Conservation (phyloP, 1,140 invertebrate species). For the Atopsyche davidsoni region DNA sequence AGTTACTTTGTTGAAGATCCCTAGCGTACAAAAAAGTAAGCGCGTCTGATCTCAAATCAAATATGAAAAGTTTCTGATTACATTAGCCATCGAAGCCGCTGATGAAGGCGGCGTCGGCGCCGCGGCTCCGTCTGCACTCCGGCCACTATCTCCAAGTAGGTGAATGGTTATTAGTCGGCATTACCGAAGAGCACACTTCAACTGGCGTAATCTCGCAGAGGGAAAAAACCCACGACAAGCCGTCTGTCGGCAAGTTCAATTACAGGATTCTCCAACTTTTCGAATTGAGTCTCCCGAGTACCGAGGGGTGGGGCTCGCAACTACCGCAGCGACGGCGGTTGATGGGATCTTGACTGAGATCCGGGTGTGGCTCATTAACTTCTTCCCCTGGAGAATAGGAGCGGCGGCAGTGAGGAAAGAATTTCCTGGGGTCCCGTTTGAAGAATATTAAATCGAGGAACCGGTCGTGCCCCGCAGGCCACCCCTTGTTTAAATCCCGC, state of each 20-base stretch:
- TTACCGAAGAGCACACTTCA: conserved; percentile 19
- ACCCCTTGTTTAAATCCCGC: too few species aligned
- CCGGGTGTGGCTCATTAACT: conserved; percentile 9
- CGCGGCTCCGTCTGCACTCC: conserved; percentile 1
- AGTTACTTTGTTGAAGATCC: too few species aligned
- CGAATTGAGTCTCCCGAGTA: conserved; percentile 21
- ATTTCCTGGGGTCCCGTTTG: conserved; percentile 3
- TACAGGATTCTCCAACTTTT: conserved; percentile 29
- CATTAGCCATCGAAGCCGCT: not conserved
- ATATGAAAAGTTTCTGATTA: not conserved
- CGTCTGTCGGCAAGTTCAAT: conserved; percentile 28
- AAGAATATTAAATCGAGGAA: conserved; percentile 7
- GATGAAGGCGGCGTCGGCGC: too few species aligned
- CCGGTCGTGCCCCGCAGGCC: too few species aligned
- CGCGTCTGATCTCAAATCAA: not conserved
- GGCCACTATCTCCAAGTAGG: conserved; percentile 6
- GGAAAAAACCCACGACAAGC: conserved; percentile 21
- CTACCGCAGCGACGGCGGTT: conserved; percentile 1
- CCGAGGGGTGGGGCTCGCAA: not conserved
- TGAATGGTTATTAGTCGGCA: conserved; percentile 24
- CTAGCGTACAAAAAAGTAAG: not conserved
- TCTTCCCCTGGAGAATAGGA: not conserved
- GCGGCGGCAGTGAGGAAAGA: not conserved
- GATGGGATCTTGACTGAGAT: not conserved
- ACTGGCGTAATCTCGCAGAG: conserved; percentile 19